A percentile compares a stretch with the other conserved stretches of the same genome.
Evolutionary conservation across 2,888 invertebrate species (phyloP).

Genomic region (Stictocephala bisonia): DNA sequence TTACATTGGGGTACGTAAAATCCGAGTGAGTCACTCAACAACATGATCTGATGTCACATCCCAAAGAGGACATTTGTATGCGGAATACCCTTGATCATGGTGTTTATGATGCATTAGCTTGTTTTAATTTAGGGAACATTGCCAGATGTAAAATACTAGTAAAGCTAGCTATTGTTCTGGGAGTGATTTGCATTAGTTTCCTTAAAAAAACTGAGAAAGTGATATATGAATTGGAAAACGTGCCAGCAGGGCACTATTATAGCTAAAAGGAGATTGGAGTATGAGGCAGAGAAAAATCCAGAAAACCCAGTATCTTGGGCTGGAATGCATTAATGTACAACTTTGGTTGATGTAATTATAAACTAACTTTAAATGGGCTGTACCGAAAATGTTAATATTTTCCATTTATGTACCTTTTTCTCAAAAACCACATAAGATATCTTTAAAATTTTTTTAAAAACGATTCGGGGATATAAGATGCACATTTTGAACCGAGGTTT

Average conservation of each 20-base stretch:
- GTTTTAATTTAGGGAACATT: neutral
- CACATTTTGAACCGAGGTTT: neutral
- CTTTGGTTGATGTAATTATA: neutral
- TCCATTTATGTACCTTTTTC: neutral
- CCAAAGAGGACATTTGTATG: conserved; percentile 19
- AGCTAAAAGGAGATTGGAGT: neutral
- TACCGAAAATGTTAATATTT: conserved; percentile 8
- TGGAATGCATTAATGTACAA: conserved; percentile 12
- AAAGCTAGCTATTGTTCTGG: conserved; percentile 15
- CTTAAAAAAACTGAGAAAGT: conserved; percentile 26
- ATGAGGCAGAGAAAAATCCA: no score
- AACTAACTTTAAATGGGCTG: neutral
- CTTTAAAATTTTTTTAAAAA: neutral
- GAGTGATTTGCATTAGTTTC: conserved; percentile 3
- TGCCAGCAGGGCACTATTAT: neutral
- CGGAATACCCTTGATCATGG: neutral
- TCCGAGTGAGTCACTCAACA: no score
- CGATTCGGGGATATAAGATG: neutral
- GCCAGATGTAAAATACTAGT: conserved; percentile 1
- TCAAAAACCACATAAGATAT: conserved; percentile 11
- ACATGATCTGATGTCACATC: neutral
- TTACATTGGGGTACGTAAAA: no score
- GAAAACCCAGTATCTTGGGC: no score
- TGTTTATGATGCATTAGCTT: conserved; percentile 11
- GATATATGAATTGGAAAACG: neutral